A percentile compares a stretch with the other conserved stretches of the same genome.
Evolutionary conservation across 2,888 invertebrate species (phyloP).

Genomic region (Nomada goodeniana): DNA sequence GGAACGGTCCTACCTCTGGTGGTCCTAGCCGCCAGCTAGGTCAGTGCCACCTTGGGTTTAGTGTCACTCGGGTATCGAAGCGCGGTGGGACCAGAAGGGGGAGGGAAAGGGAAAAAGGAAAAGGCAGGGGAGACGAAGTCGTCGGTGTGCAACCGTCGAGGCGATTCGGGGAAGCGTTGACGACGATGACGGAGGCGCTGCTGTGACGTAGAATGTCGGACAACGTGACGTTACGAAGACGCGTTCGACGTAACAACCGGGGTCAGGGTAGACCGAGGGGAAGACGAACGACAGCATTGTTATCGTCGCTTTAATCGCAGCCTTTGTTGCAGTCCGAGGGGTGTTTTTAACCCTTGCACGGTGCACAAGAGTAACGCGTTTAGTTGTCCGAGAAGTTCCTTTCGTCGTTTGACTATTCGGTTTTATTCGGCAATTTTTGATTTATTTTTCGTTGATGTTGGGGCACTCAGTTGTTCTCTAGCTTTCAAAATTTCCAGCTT

Average conservation of each 20-base stretch:
- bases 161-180: slow-evolving; percentile 13
- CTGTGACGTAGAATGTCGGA: slow-evolving; percentile 2
- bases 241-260: slow-evolving; percentile 10
- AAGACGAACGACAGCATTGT: slow-evolving; percentile 51
- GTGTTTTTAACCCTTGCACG: background rate
- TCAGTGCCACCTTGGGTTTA: slow-evolving; percentile 73
- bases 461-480: too few relatives aligned
- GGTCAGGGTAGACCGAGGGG: slow-evolving; percentile 9
- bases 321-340: slow-evolving; percentile 12
- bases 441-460: too few relatives aligned
- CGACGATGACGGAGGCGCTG: slow-evolving; percentile 17
- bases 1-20: slow-evolving; percentile 70
- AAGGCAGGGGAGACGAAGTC: too few relatives aligned
- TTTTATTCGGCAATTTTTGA: too few relatives aligned
- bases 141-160: background rate
- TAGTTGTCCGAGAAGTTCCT: too few relatives aligned
- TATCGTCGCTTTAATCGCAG: slow-evolving; percentile 43
- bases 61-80: slow-evolving; percentile 33
- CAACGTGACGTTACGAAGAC: slow-evolving; percentile 18
- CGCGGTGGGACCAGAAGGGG: slow-evolving; percentile 13
- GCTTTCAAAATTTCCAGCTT: too few relatives aligned
- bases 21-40: slow-evolving; percentile 74
- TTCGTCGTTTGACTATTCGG: too few relatives aligned
- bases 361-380: too few relatives aligned
- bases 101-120: background rate